These are phyloP conservation scores for Thalassaphorura encarpata DNA, from an alignment of 1,140 invertebrate genomes.

Conservation along the genomic window DNA sequence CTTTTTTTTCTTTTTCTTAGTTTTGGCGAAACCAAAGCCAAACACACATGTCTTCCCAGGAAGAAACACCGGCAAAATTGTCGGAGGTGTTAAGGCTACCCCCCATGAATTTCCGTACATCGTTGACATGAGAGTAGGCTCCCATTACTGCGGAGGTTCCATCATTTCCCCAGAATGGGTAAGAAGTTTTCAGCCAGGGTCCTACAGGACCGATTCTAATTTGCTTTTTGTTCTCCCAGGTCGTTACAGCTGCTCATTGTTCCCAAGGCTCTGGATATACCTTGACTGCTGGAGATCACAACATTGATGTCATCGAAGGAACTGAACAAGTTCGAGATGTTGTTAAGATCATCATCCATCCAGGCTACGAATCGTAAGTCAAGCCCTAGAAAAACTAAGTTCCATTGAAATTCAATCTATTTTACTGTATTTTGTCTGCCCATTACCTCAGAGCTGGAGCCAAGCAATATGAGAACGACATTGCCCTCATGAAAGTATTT, in stretches of 20 bases:
- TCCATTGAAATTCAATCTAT: too few relatives aligned
- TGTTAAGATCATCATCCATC: conserved; percentile 2
- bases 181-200: not conserved
- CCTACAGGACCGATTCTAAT: not conserved
- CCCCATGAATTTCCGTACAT: conserved; percentile 21
- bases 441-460: not conserved
- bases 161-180: conserved; percentile 46
- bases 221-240: too few relatives aligned
- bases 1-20: too few relatives aligned
- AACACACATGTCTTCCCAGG: too few relatives aligned
- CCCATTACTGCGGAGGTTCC: conserved; percentile 48
- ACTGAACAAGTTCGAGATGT: conserved; percentile 1
- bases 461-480: conserved; percentile 4
- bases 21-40: too few relatives aligned
- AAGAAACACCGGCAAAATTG: too few relatives aligned
- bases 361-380: not conserved
- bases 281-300: not conserved
- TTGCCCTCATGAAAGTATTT: conserved; percentile 32
- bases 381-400: too few relatives aligned
- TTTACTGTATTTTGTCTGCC: too few relatives aligned
- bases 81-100: conserved; percentile 18
- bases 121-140: conserved; percentile 19
- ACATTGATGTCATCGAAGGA: conserved; percentile 10
- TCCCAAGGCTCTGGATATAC: not conserved
- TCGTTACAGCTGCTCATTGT: conserved; percentile 1